Conservation (phyloP, 2,888 invertebrate genomes). For the Xylocampa areola region DNA sequence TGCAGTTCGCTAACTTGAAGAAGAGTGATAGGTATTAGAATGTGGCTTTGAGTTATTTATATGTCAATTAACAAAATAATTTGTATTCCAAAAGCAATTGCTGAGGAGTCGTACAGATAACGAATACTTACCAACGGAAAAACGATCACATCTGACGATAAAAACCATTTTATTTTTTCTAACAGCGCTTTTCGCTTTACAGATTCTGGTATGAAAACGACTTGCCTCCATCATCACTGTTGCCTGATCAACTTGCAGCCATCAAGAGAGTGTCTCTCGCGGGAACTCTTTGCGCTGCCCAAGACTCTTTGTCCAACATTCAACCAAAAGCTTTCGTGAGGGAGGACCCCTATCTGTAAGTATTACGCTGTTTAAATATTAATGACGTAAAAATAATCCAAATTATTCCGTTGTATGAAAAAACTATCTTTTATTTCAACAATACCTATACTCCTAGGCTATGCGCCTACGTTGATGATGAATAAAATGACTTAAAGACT, state of each 20-base stretch:
- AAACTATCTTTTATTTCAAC: too few relatives aligned
- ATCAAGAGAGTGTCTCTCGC: conserved; percentile 94
- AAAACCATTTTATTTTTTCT: not conserved
- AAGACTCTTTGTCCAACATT: conserved; percentile 92
- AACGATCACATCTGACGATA: not conserved
- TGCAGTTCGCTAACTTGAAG: conserved; percentile 95
- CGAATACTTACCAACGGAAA: too few relatives aligned
- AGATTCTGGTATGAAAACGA: conserved; percentile 99
- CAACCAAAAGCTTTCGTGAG: conserved; percentile 96
- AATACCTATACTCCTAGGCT: too few relatives aligned
- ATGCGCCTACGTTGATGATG: too few relatives aligned
- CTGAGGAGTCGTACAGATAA: too few relatives aligned
- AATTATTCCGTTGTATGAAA: too few relatives aligned
- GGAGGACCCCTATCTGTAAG: conserved; percentile 95
- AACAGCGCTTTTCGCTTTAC: conserved; percentile 14
- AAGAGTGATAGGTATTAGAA: conserved; percentile 93
- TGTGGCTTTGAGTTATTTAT: too few relatives aligned
- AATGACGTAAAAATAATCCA: too few relatives aligned
- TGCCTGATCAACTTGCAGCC: conserved; percentile 93
- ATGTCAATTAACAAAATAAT: too few relatives aligned
- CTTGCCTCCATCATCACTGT: conserved; percentile 95
- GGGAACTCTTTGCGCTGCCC: conserved; percentile 94
- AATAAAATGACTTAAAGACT: too few relatives aligned
- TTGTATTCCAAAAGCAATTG: too few relatives aligned
- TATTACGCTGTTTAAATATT: conserved; percentile 21